Base-by-base conservation (phyloP, 1,140 invertebrate genomes). In the Thaumatotibia leucotreta region DNA sequence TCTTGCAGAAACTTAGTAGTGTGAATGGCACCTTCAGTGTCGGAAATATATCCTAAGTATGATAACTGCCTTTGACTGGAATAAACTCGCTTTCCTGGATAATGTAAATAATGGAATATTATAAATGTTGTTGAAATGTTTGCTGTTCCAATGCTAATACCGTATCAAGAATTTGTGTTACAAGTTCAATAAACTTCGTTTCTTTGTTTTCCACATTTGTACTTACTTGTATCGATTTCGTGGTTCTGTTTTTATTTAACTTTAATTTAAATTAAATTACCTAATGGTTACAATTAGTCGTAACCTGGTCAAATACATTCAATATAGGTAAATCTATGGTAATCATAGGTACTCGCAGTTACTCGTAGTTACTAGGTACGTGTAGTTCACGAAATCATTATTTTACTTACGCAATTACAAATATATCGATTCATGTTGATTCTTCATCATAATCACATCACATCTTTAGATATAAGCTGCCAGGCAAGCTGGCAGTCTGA, bases 101-200 rank as follows among this genome's bases (percentile, higher is more conserved):
- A 45, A 45, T 9, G 17, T 45, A 20, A 45, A 29, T 58, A 58
- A 58, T 29, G 24, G n/a, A 58, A 29, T 29, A 14, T 31, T 58
- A 24, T 58, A 29, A 29, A 58, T 58, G 23, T 24, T 54, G 11
- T n/a, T n/a, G n/a, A 14, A 45, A 1, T 58, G 9, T 58, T 58
- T 27, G 24, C 14, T 58, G 29, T 27, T 54, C 35, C 35, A 39
- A 39, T 45, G 4, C 39, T 20, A 45, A 58, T 58, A 27, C 11
- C 3, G n/a, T 58, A 58, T 58, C 24, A 14, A 58, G 23, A 58
- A 58, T 54, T 1, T 1, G 52, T 27, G 52, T 58, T 58, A 58
- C 14, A 27, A 58, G 52, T 58, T 58, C 52, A 58, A 29, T 58
- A 58, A 20, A 58, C 52, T 27, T 31, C 52, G n/a, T 31, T 58